A percentile compares a stretch with the other conserved stretches of the same genome.
Evolutionary conservation across 2,888 invertebrate genomes (phyloP).

Genomic region (Sphinx pinastri): DNA sequence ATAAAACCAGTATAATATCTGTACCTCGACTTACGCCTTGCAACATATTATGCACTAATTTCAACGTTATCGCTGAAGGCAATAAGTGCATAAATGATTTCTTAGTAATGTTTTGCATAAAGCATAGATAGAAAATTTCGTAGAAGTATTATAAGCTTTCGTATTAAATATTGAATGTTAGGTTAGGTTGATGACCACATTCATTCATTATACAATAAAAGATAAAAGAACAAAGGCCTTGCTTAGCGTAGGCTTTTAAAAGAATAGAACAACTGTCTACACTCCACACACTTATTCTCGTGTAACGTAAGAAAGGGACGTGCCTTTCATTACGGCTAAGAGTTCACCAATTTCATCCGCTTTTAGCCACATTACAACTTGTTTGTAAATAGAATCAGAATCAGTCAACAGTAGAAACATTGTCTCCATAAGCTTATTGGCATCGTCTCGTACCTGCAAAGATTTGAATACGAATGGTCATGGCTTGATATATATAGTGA

Average conservation of each 20-base stretch:
- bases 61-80: neutral
- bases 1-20: too few relatives aligned
- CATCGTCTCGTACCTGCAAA: conserved; percentile 52
- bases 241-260: neutral
- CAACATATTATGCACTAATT: neutral
- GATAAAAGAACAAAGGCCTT: neutral
- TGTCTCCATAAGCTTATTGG: conserved; percentile 58
- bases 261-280: conserved; percentile 13
- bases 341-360: conserved; percentile 52
- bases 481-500: too few relatives aligned
- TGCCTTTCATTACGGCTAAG: conserved; percentile 56
- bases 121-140: neutral
- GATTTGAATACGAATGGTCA: conserved; percentile 2
- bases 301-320: conserved; percentile 18
- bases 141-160: neutral
- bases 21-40: neutral
- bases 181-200: neutral
- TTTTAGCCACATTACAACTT: conserved; percentile 50
- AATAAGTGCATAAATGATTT: neutral
- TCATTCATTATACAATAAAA: conserved; percentile 12
- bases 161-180: neutral
- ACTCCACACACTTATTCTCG: conserved; percentile 4
- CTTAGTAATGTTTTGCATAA: neutral
- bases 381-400: conserved; percentile 58
- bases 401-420: conserved; percentile 62